Percentiles rank a stretch among this genome's conserved stretches.
Conservation (phyloP, 2,888 invertebrate genomes). For the Piscicola geometra region DNA sequence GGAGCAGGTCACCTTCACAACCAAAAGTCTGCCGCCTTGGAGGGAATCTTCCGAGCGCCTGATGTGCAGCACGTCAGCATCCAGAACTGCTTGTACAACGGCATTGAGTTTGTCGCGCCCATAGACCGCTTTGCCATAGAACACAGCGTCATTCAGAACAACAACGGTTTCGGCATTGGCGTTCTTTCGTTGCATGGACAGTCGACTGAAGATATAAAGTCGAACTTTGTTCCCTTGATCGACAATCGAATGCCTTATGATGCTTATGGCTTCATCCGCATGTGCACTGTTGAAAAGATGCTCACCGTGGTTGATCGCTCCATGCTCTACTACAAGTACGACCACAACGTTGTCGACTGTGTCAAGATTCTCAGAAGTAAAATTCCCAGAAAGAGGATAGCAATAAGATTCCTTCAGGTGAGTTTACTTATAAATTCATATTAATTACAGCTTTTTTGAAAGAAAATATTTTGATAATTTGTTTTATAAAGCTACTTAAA, state of each 20-base stretch:
- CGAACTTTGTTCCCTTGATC: conserved; percentile 78
- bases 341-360: conserved; percentile 90
- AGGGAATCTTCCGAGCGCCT: conserved; percentile 80
- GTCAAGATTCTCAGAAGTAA: conserved; percentile 90
- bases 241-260: conserved; percentile 70
- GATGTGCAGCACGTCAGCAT: conserved; percentile 75
- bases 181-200: conserved; percentile 87
- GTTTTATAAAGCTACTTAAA: background rate
- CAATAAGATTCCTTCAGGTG: conserved; percentile 62
- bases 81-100: conserved; percentile 78
- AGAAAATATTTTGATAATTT: background rate
- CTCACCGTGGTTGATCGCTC: conserved; percentile 82
- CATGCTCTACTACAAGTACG: conserved; percentile 90
- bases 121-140: conserved; percentile 64
- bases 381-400: conserved; percentile 78
- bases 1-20: conserved; percentile 93
- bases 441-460: background rate
- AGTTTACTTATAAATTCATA: background rate
- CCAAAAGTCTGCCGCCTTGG: conserved; percentile 83
- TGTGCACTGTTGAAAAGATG: conserved; percentile 90
- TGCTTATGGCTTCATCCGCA: conserved; percentile 86
- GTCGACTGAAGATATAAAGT: conserved; percentile 66
- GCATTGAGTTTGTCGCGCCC: conserved; percentile 84
- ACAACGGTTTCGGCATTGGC: conserved; percentile 83
- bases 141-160: conserved; percentile 61